Conservation (phyloP, 2,888 invertebrate species). For the Hipparchia semele region DNA sequence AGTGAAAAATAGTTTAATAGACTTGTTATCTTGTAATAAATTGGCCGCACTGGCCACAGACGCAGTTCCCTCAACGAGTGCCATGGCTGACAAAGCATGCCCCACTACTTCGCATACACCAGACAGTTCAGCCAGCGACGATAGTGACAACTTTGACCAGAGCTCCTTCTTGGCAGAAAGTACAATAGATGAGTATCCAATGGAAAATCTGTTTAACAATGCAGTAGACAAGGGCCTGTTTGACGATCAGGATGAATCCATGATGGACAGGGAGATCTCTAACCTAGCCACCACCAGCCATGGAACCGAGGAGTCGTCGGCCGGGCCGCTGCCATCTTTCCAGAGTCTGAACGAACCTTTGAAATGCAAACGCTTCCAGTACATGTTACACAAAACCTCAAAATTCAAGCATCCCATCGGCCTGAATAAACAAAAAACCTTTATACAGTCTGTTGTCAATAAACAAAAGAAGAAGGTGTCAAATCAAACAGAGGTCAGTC, state of each 20-base stretch:
- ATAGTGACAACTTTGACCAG: conserved; percentile 76
- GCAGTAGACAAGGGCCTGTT: conserved; percentile 77
- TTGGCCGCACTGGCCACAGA: conserved; percentile 59
- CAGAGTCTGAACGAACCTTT: conserved; percentile 76
- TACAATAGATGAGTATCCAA: conserved; percentile 78
- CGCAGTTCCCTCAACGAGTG: conserved; percentile 64
- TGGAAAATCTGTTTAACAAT: conserved; percentile 79
- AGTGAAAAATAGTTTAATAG: conserved; percentile 74
- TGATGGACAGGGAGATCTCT: conserved; percentile 79
- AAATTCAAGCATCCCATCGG: conserved; percentile 79
- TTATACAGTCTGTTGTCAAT: conserved; percentile 79
- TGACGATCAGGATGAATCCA: conserved; percentile 74
- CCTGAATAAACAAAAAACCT: conserved; percentile 78
- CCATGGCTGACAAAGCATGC: conserved; percentile 61
- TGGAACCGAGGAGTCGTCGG: conserved; percentile 66
- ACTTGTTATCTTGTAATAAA: conserved; percentile 69
- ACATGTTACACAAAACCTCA: conserved; percentile 77
- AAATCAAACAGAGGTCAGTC: conserved; percentile 57
- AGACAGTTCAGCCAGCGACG: conserved; percentile 75
- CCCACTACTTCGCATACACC: conserved; percentile 64
- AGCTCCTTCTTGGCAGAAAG: conserved; percentile 77
- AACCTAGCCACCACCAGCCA: conserved; percentile 78
- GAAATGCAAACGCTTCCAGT: conserved; percentile 79
- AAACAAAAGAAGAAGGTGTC: conserved; percentile 74
- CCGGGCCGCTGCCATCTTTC: conserved; percentile 71